Conservation (phyloP, 2,113 vertebrate species). For the Plecotus auritus region DNA sequence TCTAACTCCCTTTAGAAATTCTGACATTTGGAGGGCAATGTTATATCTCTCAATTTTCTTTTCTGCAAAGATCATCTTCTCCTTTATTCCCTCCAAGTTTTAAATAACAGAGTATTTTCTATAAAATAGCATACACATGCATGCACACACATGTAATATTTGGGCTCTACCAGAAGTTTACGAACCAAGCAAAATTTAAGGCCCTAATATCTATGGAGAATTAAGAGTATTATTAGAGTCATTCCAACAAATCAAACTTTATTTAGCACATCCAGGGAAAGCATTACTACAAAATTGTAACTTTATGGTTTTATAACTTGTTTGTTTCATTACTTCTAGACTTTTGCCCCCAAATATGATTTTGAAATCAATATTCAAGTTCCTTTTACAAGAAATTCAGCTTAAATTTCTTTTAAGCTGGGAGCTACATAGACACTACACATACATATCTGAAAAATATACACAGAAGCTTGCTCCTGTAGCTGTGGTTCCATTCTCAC, state of each 20-base stretch:
- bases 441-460: background rate
- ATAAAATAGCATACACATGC: constrained; percentile 45
- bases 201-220: constrained; percentile 60
- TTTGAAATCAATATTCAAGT: constrained; percentile 43
- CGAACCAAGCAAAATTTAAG: constrained; percentile 44
- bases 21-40: background rate
- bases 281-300: rapidly evolving
- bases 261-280: constrained; percentile 42
- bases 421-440: background rate
- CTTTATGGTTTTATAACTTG: background rate
- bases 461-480: background rate
- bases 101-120: constrained; percentile 50
- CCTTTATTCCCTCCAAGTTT: background rate
- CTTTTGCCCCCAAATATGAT: background rate
- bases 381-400: constrained; percentile 6
- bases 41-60: background rate
- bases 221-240: constrained; percentile 34
- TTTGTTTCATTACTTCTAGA: constrained; percentile 39
- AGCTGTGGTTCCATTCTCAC: background rate
- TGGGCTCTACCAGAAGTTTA: constrained; percentile 34
- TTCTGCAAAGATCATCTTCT: background rate
- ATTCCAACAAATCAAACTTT: constrained; percentile 70
- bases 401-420: background rate
- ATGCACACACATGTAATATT: background rate
- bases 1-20: background rate